Evolutionary conservation across 1,140 invertebrate genomes (phyloP), one percentile per base, ranked within the genome.

Genomic region (Calosoma granatense): DNA sequence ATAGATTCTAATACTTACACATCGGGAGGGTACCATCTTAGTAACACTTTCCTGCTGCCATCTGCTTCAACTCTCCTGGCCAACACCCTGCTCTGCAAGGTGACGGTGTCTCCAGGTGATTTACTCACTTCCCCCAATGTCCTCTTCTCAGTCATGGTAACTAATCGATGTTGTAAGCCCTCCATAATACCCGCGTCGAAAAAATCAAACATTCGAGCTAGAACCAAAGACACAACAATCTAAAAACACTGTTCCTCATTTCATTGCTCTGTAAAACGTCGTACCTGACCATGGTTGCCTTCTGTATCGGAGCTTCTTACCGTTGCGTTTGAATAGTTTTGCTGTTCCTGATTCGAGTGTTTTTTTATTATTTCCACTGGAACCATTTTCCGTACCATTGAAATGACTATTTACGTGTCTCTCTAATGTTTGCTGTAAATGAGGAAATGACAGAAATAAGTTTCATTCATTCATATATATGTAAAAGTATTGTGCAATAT

Each of bases 321-420:
- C 88, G 72, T 91, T 92, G 64, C 89, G 83, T 55, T 87, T 81
- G 58, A 91, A 81, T 54, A 92, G 73, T 68, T 94, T 94, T 11
- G 83, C 80, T 15, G 77, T 73, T 2, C 78, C 77, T 47, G 77
- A 80, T 55, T 86, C 83, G 51, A 83, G 77, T 41, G 83, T 81
- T 65, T 85, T 84, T 68, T 81, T 86, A 1, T 74, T 69, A 17
- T 17, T 47, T 4, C 26, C 14, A 4, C 9, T 47, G 43, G 67
- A 78, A 56, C 71, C 78, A 55, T 76, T 79, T 64, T 84, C 82
- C 51, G 78, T 80, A 60, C 78, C 75, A 71, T 79, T 87, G 73
- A 97, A 97, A 70, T 97, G 94, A 64, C 86, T 83, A 74, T 97
- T 96, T 11, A 97, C 92, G 67, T 97, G 94, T 63, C 92, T 82